Conservation (phyloP, 2,888 invertebrate genomes). For the Dryobotodes eremita region DNA sequence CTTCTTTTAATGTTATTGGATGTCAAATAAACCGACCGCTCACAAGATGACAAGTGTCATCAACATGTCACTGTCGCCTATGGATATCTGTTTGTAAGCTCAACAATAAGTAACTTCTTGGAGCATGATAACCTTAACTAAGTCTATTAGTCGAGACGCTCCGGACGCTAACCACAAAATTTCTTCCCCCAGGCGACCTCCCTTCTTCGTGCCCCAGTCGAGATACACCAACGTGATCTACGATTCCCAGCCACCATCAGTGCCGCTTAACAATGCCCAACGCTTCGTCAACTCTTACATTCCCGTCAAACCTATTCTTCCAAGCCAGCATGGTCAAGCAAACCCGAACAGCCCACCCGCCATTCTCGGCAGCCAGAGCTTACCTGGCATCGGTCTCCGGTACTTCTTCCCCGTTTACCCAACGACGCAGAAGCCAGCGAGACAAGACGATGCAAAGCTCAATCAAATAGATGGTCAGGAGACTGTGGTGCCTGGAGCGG, state of each 20-base stretch:
- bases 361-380: slow-evolving; percentile 82
- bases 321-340: slow-evolving; percentile 15
- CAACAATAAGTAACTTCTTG: no score
- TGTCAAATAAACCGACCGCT: background rate
- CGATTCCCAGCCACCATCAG: slow-evolving; percentile 68
- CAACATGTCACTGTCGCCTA: no score
- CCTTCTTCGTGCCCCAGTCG: slow-evolving; percentile 84
- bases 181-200: slow-evolving; percentile 82
- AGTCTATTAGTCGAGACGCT: no score
- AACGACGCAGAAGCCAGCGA: slow-evolving; percentile 72
- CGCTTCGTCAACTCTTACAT: slow-evolving; percentile 86
- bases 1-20: background rate
- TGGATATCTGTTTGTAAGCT: no score
- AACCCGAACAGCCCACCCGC: slow-evolving; percentile 60
- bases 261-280: slow-evolving; percentile 82
- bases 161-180: background rate
- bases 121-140: no score
- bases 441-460: slow-evolving; percentile 82
- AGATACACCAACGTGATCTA: slow-evolving; percentile 84
- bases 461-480: slow-evolving; percentile 83
- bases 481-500: slow-evolving; percentile 71
- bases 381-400: slow-evolving; percentile 85
- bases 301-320: slow-evolving; percentile 70
- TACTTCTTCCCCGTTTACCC: slow-evolving; percentile 83
- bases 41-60: no score